Base-by-base conservation (phyloP, 2,113 vertebrate species). In the Nibea coibor region DNA sequence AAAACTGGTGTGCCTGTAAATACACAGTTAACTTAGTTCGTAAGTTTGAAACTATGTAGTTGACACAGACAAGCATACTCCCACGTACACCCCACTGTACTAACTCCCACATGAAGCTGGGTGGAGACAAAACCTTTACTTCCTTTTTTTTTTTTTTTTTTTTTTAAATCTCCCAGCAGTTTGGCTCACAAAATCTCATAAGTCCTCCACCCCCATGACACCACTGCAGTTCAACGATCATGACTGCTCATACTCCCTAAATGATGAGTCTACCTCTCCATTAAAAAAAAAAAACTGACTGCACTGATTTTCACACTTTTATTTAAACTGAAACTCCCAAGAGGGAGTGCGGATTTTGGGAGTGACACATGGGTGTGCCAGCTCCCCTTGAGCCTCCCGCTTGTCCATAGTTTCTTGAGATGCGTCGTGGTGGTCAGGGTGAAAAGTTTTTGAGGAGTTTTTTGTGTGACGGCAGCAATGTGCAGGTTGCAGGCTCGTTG, bases 401-500 rank as follows among this genome's bases (percentile, higher is more conserved):
- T 7, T 39, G 35, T 59, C 26, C 42, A 35, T 10, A 24, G 39
- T 62, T 72, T 17, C 53, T 63, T 64, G 3, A 48, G 42, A 71
- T 64, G 45, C 61, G 62, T 66, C 66, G 47, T 47, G 68, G 24
- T 39, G 43, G 58, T 39, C 57, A 1, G 43, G 35, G 63, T 20
- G 2, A 45, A 35, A 51, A 11, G 14, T 66, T 73, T 80, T 43
- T 24, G 22, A 48, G 35, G 19, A 78, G 19, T 26, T 85, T 45
- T 88, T 78, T 43, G n/a, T 58, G 35, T 53, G 62, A 88, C 19
- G 56, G 24, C 77, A 35, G 51, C 26, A 0, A 15, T 28, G 19
- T 71, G 61, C 72, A 71, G 78, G 89, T 93, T 93, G 87, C 91
- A 89, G 71, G 1, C 75, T 66, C 1, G 70, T 93, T 93, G 91